These are phyloP conservation scores for Chanos chanos DNA, from an alignment of 2,797 vertebrate species.

Conservation along the genomic window DNA sequence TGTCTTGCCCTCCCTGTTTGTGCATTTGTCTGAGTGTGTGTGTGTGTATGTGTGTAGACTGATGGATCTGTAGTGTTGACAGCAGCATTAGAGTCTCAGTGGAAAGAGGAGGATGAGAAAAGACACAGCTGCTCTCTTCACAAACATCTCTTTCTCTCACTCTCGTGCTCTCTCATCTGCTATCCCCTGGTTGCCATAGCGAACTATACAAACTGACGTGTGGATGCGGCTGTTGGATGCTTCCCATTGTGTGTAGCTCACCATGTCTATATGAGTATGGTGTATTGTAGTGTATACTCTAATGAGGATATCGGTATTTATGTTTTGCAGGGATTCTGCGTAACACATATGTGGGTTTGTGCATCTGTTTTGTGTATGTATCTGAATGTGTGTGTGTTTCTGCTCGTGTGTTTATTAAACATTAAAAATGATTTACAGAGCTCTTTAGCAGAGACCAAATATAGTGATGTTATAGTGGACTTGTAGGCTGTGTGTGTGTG, in stretches of 20 bases:
- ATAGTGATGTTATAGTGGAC: no score
- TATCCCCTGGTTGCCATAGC: conserved; percentile 1
- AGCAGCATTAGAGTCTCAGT: neutral
- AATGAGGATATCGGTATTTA: no score
- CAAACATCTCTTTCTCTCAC: neutral
- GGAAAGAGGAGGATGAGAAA: neutral
- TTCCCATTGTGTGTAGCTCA: neutral
- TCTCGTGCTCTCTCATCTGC: neutral
- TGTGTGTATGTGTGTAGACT: conserved; percentile 29
- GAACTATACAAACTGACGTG: neutral
- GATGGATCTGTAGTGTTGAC: neutral
- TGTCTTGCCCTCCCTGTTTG: no score
- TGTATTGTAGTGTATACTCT: neutral
- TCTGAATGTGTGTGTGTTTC: no score
- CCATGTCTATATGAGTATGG: no score
- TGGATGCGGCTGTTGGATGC: conserved; percentile 1
- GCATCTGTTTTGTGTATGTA: no score
- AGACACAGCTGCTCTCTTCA: neutral
- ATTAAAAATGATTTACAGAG: neutral
- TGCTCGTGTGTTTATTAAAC: neutral
- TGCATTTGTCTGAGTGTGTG: no score
- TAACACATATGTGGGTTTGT: no score
- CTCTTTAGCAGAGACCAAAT: no score
- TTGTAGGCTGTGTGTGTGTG: neutral
- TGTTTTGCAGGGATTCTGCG: no score